Evolutionary conservation across 2,888 invertebrate species (phyloP).

Genomic region (Drosophila anomelani): DNA sequence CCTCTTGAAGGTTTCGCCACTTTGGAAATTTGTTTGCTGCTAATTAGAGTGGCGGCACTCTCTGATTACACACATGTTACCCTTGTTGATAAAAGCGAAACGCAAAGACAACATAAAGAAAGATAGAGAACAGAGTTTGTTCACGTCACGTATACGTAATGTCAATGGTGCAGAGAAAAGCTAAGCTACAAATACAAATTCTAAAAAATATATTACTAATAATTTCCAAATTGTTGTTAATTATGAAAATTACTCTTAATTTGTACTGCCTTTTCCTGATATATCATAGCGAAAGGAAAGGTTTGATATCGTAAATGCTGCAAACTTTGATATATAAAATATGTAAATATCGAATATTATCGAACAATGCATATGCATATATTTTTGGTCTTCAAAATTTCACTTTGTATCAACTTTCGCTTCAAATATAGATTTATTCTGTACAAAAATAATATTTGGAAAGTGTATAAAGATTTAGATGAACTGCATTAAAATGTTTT

Average conservation of each 20-base stretch:
- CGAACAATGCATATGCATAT: too few relatives aligned
- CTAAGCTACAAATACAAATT: background rate
- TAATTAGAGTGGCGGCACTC: conserved; percentile 66
- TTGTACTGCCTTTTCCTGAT: background rate
- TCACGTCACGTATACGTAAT: conserved; percentile 5
- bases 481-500: background rate
- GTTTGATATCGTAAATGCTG: background rate
- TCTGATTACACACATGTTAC: conserved; percentile 49
- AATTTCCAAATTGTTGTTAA: background rate
- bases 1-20: conserved; percentile 14
- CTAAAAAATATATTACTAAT: background rate
- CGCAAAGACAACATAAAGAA: conserved; percentile 19
- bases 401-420: too few relatives aligned
- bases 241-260: background rate
- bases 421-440: background rate
- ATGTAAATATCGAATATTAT: background rate
- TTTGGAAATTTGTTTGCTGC: conserved; percentile 56
- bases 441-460: background rate
- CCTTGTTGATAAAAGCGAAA: conserved; percentile 18
- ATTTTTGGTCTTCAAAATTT: too few relatives aligned
- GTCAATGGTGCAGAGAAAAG: background rate
- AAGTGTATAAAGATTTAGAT: background rate
- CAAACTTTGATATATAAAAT: background rate
- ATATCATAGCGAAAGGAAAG: background rate
- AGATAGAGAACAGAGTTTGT: conserved; percentile 14